Conservation (phyloP, 2,888 invertebrate species). For the Iselma pallidipennis region DNA sequence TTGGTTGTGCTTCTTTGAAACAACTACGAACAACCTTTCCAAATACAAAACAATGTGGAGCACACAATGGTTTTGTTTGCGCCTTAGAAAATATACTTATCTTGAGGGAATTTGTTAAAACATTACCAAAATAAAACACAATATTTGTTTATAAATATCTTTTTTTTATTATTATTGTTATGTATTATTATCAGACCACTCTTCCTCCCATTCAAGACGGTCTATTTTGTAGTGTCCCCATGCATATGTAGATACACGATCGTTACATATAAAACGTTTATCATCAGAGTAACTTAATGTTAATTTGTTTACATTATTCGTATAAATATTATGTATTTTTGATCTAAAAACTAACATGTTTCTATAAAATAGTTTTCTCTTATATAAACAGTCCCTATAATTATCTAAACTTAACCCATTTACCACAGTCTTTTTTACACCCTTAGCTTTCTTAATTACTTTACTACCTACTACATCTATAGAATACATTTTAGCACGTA, state of each 20-base stretch:
- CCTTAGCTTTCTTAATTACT: conserved; percentile 16
- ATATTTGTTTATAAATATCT: background rate
- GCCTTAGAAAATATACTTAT: background rate
- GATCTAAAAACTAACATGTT: conserved; percentile 18
- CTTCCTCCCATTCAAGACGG: too few species aligned
- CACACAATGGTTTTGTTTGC: background rate
- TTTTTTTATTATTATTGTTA: background rate
- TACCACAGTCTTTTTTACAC: conserved; percentile 13
- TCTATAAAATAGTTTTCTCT: conserved; percentile 8
- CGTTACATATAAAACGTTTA: conserved; percentile 12
- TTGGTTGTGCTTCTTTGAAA: conserved; percentile 2
- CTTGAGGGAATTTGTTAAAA: background rate
- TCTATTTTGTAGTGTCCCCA: conserved; percentile 17
- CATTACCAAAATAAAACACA: background rate
- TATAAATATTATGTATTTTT: conserved; percentile 18
- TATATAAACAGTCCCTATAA: conserved; percentile 19
- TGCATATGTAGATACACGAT: conserved; percentile 16
- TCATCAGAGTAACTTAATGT: conserved; percentile 16
- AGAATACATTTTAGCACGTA: conserved; percentile 12
- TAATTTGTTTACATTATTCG: conserved; percentile 18
- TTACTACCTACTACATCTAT: conserved; percentile 1
- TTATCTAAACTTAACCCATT: conserved; percentile 7
- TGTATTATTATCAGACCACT: too few species aligned
- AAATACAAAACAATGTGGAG: background rate
- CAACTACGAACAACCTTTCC: background rate